Evolutionary conservation across 2,797 vertebrate species (phyloP).

Genomic region (Chromis chromis): DNA sequence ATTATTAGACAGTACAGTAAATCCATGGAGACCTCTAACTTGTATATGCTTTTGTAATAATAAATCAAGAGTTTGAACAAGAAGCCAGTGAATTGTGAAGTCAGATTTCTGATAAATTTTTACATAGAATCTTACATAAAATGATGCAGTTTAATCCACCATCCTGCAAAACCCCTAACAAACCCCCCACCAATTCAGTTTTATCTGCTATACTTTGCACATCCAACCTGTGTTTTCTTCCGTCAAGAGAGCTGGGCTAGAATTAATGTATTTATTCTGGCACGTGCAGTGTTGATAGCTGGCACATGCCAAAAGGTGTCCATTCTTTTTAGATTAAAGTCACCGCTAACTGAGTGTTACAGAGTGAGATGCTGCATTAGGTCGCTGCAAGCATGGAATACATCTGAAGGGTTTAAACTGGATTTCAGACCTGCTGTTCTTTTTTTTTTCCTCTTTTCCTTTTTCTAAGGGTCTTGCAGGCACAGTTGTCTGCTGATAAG

Average conservation of each 20-base stretch:
- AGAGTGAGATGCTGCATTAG: conserved; percentile 5
- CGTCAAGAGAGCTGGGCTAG: conserved; percentile 10
- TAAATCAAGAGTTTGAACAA: background rate
- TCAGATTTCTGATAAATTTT: background rate
- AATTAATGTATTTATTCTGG: conserved; percentile 1
- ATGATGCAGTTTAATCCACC: background rate
- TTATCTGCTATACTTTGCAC: conserved; percentile 3
- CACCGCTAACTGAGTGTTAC: conserved; percentile 1
- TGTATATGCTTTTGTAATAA: background rate
- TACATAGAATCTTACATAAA: background rate
- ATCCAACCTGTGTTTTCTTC: background rate
- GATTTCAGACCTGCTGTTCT: background rate
- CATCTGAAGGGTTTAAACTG: conserved; percentile 18
- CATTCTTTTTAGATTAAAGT: conserved; percentile 30
- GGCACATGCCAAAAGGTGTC: background rate
- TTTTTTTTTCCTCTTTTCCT: conserved; percentile 14
- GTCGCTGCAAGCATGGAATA: conserved; percentile 11
- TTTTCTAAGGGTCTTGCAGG: conserved; percentile 17
- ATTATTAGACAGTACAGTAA: conserved; percentile 1
- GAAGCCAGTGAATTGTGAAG: background rate
- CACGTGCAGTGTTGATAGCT: background rate
- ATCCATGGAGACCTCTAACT: conserved; percentile 9
- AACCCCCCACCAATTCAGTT: background rate
- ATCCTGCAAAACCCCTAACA: background rate
- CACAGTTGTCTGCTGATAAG: conserved; percentile 45